Base-by-base conservation (phyloP, 2,888 invertebrate genomes). In the Oligia latruncula region DNA sequence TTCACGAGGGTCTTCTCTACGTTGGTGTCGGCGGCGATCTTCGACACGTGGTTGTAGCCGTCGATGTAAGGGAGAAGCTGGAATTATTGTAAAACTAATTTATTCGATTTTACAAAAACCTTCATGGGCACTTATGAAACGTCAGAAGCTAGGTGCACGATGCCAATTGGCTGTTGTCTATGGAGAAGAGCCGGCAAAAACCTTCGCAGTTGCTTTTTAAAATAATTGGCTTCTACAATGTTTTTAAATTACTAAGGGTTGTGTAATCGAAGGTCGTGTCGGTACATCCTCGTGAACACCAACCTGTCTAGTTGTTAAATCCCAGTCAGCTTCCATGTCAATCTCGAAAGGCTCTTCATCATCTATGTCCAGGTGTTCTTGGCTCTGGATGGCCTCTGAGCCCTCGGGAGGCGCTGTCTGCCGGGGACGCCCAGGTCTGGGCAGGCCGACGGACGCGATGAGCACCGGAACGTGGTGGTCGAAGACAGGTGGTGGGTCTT, bases 1-100 rank as follows among this genome's bases (percentile, higher is more conserved):
- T 99, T 99, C 0, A 99, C 99, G 58, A 99, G 97, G 93, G 99
- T 98, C 87, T 98, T 98, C 93, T 99, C 99, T 0, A 99, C 99
- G 91, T 99, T 99, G 0, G 99, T 98, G 91, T 99, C 98, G 0
- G 98, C 97, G 0, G 99, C 98, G 85, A 99, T 99, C 91, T 98
- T 98, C 0, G 98, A 98, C 8, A 99, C 98, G 94, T 99, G 99
- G 95, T 99, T 99, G 91, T 98, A 98, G 0, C 99, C 99, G 94
- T 99, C 98, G 73, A 99, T 98, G 91, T 98, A 98, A 0, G 99
- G 98, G 49, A 99, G 95, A 58, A 98, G 97, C 98, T 98, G 97
- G 85, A 95, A 94, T n/a, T 13, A 49, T 46, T 8, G 13, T 23
- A 20, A 71, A n/a, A 71, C 0, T 23, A 23, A 60, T 55, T 5